These are phyloP conservation scores for Nebria brevicollis DNA, from an alignment of 2,888 invertebrate genomes.

Conservation along the genomic window DNA sequence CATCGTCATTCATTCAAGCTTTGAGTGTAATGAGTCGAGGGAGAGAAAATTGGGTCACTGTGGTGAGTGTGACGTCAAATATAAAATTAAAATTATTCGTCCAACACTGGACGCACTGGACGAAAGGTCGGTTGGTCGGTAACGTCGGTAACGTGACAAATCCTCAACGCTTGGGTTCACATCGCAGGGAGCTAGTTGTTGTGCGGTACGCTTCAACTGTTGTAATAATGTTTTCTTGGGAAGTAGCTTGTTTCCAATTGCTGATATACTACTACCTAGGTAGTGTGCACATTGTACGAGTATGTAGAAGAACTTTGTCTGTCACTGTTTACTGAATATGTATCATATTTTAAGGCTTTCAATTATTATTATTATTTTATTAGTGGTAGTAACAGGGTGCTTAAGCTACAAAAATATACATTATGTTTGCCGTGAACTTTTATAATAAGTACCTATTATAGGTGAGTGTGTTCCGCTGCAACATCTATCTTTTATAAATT, in stretches of 20 bases:
- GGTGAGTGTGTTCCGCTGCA: too few species aligned
- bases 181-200: neutral
- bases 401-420: neutral
- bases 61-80: neutral
- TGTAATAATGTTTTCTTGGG: too few species aligned
- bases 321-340: too few species aligned
- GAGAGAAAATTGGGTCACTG: neutral
- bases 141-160: neutral
- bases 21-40: neutral
- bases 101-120: neutral
- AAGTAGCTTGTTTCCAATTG: too few species aligned
- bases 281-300: too few species aligned
- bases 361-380: too few species aligned
- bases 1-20: neutral
- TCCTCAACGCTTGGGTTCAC: neutral
- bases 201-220: too few species aligned
- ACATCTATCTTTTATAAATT: neutral
- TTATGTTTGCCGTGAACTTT: neutral
- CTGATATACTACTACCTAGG: too few species aligned
- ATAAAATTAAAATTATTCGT: neutral
- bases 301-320: too few species aligned
- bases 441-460: too few species aligned
- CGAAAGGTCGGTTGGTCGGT: neutral
- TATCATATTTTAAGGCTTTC: too few species aligned
- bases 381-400: too few species aligned